phyloP scores from a whole-genome alignment of 2,113 vertebrate genomes.

The Mus musculus region GRCm39 chr9:122839001-122839500 shows the following conservation, averaged over 20 bases:
- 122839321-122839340: not conserved
- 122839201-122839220: not conserved
- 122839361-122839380: not conserved
- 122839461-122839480: not conserved
- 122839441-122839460: not conserved
- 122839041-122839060: not conserved
- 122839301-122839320: not conserved
- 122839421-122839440: too few species aligned
- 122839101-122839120: not conserved
- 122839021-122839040: not conserved
- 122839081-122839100: not conserved
- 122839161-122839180: not conserved
- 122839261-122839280: not conserved
- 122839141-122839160: not conserved
- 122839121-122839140: fast-evolving
- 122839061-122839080: constrained; percentile 1
- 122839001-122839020: not conserved
- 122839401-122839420: not conserved
- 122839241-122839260: not conserved
- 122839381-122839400: not conserved
- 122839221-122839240: not conserved
- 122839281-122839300: not conserved
- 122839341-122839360: not conserved
- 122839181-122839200: too few species aligned
- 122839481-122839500: not conserved